Evolutionary conservation across 2,797 vertebrate species (phyloP).

Genomic region (Sandelia bainsii): DNA sequence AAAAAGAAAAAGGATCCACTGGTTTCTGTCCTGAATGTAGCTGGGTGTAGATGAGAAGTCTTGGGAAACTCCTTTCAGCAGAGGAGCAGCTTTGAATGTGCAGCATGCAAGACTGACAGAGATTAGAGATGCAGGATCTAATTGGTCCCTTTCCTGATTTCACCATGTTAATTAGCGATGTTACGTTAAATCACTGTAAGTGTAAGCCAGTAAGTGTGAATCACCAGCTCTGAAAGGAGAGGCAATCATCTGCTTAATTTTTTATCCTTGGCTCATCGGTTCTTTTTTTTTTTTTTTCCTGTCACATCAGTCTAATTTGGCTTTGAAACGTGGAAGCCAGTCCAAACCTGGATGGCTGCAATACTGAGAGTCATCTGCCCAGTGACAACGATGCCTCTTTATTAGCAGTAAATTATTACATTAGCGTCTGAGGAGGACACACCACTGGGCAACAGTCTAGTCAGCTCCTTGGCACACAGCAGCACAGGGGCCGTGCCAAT

Average conservation of each 20-base stretch:
- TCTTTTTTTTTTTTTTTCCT: conserved; percentile 33
- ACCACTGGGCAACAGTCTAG: conserved; percentile 59
- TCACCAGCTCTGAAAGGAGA: conserved; percentile 57
- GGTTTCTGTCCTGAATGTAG: conserved; percentile 28
- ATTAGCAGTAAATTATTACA: conserved; percentile 74
- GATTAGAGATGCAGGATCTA: conserved; percentile 51
- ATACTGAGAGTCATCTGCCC: conserved; percentile 48
- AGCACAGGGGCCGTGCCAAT: conserved; percentile 57
- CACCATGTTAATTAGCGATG: conserved; percentile 69
- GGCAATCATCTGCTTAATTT: conserved; percentile 65
- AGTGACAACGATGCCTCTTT: conserved; percentile 69
- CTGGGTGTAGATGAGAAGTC: conserved; percentile 2
- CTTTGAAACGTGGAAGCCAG: conserved; percentile 39
- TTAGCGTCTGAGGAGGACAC: conserved; percentile 66
- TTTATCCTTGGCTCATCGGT: conserved; percentile 53
- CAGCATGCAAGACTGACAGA: conserved; percentile 28
- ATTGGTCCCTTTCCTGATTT: conserved; percentile 71
- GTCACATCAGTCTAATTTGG: conserved; percentile 65
- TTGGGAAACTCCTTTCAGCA: conserved; percentile 12
- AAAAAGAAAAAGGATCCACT: conserved; percentile 4
- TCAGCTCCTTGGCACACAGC: conserved; percentile 63
- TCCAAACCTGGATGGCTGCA: conserved; percentile 54
- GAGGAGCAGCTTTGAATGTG: conserved; percentile 26
- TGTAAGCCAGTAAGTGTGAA: conserved; percentile 50
- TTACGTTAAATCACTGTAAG: conserved; percentile 64